phyloP scores from a whole-genome alignment of 2,888 invertebrate species.

The Gonocerus acuteangulatus region DNA sequence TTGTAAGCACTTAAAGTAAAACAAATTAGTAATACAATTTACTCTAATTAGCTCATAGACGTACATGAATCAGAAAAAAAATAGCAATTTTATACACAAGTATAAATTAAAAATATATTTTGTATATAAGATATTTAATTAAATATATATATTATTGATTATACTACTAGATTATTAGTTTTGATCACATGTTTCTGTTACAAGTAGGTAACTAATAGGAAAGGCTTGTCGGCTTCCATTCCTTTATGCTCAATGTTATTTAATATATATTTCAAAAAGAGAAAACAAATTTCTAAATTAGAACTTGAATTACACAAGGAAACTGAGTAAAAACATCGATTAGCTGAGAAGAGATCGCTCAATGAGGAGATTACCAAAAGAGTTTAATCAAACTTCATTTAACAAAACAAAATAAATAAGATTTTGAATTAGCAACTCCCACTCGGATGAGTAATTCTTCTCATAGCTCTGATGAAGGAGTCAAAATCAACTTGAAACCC shows the following conservation, averaged over 20 bases:
- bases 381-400: too few relatives aligned
- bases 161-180: background rate
- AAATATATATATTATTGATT: conserved; percentile 22
- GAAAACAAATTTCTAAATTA: background rate
- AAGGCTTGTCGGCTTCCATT: conserved; percentile 19
- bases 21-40: background rate
- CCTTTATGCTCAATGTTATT: background rate
- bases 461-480: too few relatives aligned
- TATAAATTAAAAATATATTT: conserved; percentile 24
- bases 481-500: too few relatives aligned
- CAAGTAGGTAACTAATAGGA: conserved; percentile 20
- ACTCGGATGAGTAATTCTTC: too few relatives aligned
- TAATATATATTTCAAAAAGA: background rate
- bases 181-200: conserved; percentile 16
- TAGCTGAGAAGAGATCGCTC: too few relatives aligned
- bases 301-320: background rate
- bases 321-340: too few relatives aligned
- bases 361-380: too few relatives aligned
- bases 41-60: background rate
- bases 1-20: too few relatives aligned
- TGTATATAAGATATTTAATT: conserved; percentile 5
- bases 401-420: too few relatives aligned
- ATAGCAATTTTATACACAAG: background rate
- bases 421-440: too few relatives aligned
- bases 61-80: conserved; percentile 7